Evolutionary conservation across 2,888 invertebrate species (phyloP).

Genomic region (Ypsolopha sequella): DNA sequence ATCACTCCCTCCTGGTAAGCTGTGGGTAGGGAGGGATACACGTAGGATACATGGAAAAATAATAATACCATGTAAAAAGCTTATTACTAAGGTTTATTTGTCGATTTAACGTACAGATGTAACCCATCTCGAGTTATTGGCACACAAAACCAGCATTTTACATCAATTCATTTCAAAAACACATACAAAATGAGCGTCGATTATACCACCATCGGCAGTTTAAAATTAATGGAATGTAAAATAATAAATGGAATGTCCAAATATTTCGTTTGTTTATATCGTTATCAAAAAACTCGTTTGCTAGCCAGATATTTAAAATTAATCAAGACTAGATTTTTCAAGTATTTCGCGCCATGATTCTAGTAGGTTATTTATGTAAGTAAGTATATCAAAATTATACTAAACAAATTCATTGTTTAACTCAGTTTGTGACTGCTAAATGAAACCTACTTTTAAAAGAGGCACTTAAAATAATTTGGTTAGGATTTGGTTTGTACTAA

Average conservation of each 20-base stretch:
- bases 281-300: conserved; percentile 4
- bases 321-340: conserved; percentile 59
- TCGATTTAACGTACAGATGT: conserved; percentile 67
- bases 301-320: conserved; percentile 40
- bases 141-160: conserved; percentile 51
- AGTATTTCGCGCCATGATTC: conserved; percentile 57
- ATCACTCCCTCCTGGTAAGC: too few relatives aligned
- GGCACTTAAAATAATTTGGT: conserved; percentile 47
- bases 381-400: conserved; percentile 12
- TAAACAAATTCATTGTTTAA: conserved; percentile 17
- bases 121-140: conserved; percentile 60
- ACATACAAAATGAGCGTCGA: conserved; percentile 26
- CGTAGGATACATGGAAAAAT: not conserved
- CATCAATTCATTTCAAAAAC: conserved; percentile 14
- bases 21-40: too few relatives aligned
- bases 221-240: conserved; percentile 50
- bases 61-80: conserved; percentile 48
- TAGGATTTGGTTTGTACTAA: conserved; percentile 44
- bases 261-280: not conserved
- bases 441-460: conserved; percentile 17
- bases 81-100: conserved; percentile 67
- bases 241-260: conserved; percentile 3
- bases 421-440: conserved; percentile 42
- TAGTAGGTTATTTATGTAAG: conserved; percentile 27
- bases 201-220: conserved; percentile 26